Conservation (phyloP, 1,140 invertebrate species). For the Dendrolimus kikuchii region DNA sequence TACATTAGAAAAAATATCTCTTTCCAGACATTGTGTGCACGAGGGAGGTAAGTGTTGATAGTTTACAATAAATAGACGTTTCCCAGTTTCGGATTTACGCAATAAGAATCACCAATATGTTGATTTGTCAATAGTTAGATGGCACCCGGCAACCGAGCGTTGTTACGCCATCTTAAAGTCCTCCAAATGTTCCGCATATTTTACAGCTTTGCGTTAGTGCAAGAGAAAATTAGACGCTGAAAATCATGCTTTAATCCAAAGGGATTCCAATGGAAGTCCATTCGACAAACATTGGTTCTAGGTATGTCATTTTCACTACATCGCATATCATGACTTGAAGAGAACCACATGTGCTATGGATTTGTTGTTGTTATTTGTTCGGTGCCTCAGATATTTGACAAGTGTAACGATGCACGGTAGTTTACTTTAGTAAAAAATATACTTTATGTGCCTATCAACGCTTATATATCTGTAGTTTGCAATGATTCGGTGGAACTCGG, state of each 20-base stretch:
- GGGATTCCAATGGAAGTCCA: constrained; percentile 37
- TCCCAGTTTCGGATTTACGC: constrained; percentile 43
- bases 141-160: constrained; percentile 69
- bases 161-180: constrained; percentile 72
- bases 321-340: constrained; percentile 51
- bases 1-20: constrained; percentile 73
- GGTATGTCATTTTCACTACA: constrained; percentile 64
- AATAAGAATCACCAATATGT: constrained; percentile 46
- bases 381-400: constrained; percentile 39
- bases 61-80: constrained; percentile 49
- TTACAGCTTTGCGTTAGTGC: constrained; percentile 48
- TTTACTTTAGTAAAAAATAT: constrained; percentile 11
- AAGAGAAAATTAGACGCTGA: constrained; percentile 44
- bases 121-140: constrained; percentile 66
- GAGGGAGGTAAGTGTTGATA: constrained; percentile 69
- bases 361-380: constrained; percentile 61
- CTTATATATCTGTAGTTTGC: constrained; percentile 13
- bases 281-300: constrained; percentile 45
- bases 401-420: constrained; percentile 38
- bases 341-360: constrained; percentile 62
- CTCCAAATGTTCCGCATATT: constrained; percentile 67
- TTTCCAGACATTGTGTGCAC: constrained; percentile 71
- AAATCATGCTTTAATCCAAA: constrained; percentile 45
- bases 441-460: constrained; percentile 6
- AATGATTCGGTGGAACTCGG: constrained; percentile 10